Evolutionary conservation across 2,113 vertebrate species (phyloP).

Genomic region (Ramphastos sulfuratus): DNA sequence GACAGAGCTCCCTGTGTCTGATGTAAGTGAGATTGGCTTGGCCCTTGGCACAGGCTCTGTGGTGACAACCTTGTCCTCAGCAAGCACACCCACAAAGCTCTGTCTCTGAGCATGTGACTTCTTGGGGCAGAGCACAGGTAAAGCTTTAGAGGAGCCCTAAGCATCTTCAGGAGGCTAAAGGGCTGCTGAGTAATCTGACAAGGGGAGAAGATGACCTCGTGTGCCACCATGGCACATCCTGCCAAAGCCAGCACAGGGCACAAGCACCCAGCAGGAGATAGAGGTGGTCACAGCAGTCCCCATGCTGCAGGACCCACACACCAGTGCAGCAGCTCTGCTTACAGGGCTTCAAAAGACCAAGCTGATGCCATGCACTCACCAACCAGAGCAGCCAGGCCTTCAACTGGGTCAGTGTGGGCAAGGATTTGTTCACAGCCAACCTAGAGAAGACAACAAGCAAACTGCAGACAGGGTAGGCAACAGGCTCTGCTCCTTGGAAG

Average conservation of each 20-base stretch:
- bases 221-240: neutral
- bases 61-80: neutral
- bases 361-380: constrained; percentile 71
- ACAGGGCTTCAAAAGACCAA: neutral
- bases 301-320: neutral
- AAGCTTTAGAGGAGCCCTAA: neutral
- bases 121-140: neutral
- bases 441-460: constrained; percentile 65
- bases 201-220: neutral
- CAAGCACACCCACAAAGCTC: neutral
- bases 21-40: neutral
- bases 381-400: constrained; percentile 81
- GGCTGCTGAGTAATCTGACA: neutral
- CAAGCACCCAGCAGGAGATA: neutral
- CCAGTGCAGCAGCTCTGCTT: neutral
- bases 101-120: neutral
- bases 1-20: neutral
- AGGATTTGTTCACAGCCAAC: constrained; percentile 85
- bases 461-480: neutral
- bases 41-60: neutral
- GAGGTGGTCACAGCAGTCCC: neutral
- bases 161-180: neutral
- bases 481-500: neutral
- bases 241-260: neutral
- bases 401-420: constrained; percentile 66